Evolutionary conservation across 2,888 invertebrate species (phyloP).

Genomic region (Drosophila infuscata): DNA sequence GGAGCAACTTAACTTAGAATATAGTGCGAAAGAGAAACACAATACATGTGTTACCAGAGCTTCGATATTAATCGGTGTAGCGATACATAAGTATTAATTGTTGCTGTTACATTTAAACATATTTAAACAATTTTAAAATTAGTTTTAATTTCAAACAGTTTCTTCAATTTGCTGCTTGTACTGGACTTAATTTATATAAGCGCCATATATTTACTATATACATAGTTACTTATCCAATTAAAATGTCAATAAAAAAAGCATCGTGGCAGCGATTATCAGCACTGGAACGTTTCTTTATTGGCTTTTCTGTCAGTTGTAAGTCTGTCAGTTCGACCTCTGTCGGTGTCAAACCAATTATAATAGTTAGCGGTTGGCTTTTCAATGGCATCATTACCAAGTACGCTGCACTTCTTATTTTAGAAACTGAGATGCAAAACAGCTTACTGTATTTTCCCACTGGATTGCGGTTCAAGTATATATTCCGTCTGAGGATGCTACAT

Average conservation of each 20-base stretch:
- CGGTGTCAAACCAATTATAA: neutral
- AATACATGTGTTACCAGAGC: no score
- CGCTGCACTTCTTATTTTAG: neutral
- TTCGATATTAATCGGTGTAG: no score
- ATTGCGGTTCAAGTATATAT: slow-evolving; percentile 15
- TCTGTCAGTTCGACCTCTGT: neutral
- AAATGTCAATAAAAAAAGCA: slow-evolving; percentile 1
- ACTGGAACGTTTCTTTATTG: neutral
- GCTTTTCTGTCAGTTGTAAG: neutral
- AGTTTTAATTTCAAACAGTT: neutral
- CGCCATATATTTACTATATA: neutral
- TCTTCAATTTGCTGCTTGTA: neutral
- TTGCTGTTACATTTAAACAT: no score
- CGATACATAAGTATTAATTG: no score
- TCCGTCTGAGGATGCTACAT: neutral
- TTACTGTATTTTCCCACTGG: neutral
- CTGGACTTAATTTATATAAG: neutral
- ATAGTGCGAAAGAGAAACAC: no score
- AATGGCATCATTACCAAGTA: slow-evolving; percentile 5
- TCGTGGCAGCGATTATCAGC: neutral
- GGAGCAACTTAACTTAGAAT: no score
- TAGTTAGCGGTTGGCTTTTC: slow-evolving; percentile 8
- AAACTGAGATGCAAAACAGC: slow-evolving; percentile 2
- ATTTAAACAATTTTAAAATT: no score
- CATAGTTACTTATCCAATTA: neutral